Evolutionary conservation across 2,113 vertebrate species (phyloP).

Genomic region (Pimephales promelas): DNA sequence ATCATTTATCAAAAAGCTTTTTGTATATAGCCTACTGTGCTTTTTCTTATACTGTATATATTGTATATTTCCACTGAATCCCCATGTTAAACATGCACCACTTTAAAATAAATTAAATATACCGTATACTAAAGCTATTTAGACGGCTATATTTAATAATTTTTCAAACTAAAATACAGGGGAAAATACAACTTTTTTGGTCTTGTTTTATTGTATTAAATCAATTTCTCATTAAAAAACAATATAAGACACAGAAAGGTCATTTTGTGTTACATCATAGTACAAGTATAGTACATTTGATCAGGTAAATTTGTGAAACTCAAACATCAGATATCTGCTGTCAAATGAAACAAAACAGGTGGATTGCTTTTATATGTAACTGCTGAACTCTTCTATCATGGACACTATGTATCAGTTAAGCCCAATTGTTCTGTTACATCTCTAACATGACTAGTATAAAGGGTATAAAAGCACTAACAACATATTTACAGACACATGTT

Average conservation of each 20-base stretch:
- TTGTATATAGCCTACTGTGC: too few species aligned
- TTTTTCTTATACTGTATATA: too few species aligned
- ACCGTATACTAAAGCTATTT: not conserved
- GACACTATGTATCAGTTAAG: not conserved
- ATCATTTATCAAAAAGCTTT: too few species aligned
- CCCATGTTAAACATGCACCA: too few species aligned
- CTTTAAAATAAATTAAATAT: not conserved
- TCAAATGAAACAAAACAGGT: not conserved
- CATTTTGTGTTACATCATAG: not conserved
- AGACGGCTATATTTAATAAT: not conserved
- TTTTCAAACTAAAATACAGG: not conserved
- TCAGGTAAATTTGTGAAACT: not conserved
- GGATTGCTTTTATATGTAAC: not conserved
- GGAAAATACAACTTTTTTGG: not conserved
- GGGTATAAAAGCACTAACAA: constrained; percentile 6
- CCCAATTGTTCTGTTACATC: not conserved
- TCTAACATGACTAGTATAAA: not conserved
- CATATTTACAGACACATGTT: not conserved
- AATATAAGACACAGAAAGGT: not conserved
- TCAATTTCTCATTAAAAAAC: not conserved
- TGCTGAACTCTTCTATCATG: not conserved
- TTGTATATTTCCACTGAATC: too few species aligned
- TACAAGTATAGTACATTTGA: not conserved
- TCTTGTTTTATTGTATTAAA: constrained; percentile 13
- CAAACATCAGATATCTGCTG: not conserved